These are phyloP conservation scores for Numenius arquata DNA, from an alignment of 2,113 vertebrate genomes.

Conservation along the genomic window DNA sequence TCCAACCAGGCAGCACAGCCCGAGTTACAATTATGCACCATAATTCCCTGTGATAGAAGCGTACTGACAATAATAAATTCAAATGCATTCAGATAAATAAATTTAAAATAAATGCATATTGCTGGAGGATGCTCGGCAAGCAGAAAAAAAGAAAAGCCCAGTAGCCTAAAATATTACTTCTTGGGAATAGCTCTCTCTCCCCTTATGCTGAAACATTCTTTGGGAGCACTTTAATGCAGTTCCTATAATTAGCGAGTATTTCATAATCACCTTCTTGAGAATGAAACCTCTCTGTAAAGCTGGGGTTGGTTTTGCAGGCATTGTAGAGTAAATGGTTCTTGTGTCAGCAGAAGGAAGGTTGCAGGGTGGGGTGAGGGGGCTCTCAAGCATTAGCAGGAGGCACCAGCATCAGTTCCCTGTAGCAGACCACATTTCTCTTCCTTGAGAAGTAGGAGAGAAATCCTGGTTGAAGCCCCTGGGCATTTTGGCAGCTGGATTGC, in stretches of 20 bases:
- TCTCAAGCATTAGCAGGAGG: background rate
- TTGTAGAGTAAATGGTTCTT: background rate
- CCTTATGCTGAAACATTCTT: background rate
- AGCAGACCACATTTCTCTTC: background rate
- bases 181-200: background rate
- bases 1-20: background rate
- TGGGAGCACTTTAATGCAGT: background rate
- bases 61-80: constrained; percentile 22
- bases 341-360: background rate
- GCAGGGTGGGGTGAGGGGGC: too few relatives aligned
- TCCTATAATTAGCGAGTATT: background rate
- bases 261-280: background rate
- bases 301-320: background rate
- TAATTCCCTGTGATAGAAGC: background rate
- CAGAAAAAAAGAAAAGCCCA: background rate
- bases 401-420: background rate
- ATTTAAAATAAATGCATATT: background rate
- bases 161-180: background rate
- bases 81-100: constrained; percentile 41
- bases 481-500: background rate
- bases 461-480: background rate
- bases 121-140: background rate
- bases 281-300: background rate
- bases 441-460: background rate
- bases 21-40: background rate